A percentile compares a stretch with the other conserved stretches of the same genome.
phyloP scores from a whole-genome alignment of 2,797 vertebrate genomes.

The Peromyscus melanophrys region DNA sequence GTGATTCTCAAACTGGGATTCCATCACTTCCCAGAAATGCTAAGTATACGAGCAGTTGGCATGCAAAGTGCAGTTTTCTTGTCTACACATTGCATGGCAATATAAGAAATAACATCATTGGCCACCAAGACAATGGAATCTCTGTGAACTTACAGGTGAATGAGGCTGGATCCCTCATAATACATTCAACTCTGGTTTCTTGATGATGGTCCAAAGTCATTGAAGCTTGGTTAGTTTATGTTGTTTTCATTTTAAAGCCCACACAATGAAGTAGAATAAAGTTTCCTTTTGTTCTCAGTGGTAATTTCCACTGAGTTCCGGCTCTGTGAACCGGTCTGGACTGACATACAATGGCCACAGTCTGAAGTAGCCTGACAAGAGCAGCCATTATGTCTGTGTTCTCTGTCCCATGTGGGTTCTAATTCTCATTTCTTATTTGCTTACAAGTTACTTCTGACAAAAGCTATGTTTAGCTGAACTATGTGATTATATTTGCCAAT shows the following conservation, averaged over 20 bases:
- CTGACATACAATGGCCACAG: not conserved
- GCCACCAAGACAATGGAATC: not conserved
- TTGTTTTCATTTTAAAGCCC: not conserved
- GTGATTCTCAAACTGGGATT: not conserved
- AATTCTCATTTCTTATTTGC: constrained; percentile 67
- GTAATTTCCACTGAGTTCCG: not conserved
- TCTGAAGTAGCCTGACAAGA: not conserved
- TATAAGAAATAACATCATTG: not conserved
- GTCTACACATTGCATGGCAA: not conserved
- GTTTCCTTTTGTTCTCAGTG: not conserved
- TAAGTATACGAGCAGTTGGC: not conserved
- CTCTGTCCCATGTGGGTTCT: not conserved
- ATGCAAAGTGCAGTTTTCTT: not conserved
- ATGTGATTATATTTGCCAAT: constrained; percentile 77
- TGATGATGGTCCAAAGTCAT: not conserved
- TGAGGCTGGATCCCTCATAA: not conserved
- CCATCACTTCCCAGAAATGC: not conserved
- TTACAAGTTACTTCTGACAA: constrained; percentile 72
- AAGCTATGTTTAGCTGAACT: constrained; percentile 76
- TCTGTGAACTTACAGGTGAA: not conserved
- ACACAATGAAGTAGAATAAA: not conserved
- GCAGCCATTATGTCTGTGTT: not conserved
- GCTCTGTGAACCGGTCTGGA: not conserved
- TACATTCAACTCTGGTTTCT: not conserved
- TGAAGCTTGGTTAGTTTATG: not conserved